Evolutionary conservation across 53 echinoderm and acorn worm species (phyloP), one percentile per base, ranked within the genome.

Genomic region (Arbacia lixula): DNA sequence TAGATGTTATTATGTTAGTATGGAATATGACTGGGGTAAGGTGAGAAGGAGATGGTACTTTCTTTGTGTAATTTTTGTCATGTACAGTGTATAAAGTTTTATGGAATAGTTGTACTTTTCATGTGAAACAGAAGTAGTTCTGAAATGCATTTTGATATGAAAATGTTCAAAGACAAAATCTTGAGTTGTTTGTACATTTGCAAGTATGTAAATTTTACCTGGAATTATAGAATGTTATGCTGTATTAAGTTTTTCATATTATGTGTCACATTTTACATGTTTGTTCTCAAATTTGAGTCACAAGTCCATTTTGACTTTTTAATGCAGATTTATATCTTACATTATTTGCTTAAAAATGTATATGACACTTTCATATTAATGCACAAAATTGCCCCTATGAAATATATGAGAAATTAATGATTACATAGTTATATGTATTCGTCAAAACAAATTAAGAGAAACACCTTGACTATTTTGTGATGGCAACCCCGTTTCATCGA

Each of bases 1-100:
- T n/a, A n/a, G n/a, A n/a, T n/a, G n/a, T n/a, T n/a, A n/a, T n/a
- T n/a, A n/a, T n/a, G n/a, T n/a, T n/a, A n/a, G n/a, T n/a, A n/a
- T n/a, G n/a, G n/a, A n/a, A n/a, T n/a, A n/a, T n/a, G 38, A 36
- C 24, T 9, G 22, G 22, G 6, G 12, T 34, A 2, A 66, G 12
- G 24, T 19, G 66, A 3, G 28, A 37, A 24, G 53, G 54, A 75
- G 53, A 75, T 53, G 52, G 75, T 75, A 75, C 75, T 75, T 52
- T 72, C n/a, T 38, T 54, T 75, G 75, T 75, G 75, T 75, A 31
- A 71, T 33, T 6, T 52, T 52, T 75, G 75, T 75, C 75, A 53
- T 75, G 75, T 75, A 75, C 75, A 75, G 75, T 75, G 75, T 75
- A 75, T 30, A 75, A 75, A 75, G 54, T 43, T 68, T 71, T 71